phyloP scores from a whole-genome alignment of 2,888 invertebrate genomes.

The Pristionchus japonicus region DNA sequence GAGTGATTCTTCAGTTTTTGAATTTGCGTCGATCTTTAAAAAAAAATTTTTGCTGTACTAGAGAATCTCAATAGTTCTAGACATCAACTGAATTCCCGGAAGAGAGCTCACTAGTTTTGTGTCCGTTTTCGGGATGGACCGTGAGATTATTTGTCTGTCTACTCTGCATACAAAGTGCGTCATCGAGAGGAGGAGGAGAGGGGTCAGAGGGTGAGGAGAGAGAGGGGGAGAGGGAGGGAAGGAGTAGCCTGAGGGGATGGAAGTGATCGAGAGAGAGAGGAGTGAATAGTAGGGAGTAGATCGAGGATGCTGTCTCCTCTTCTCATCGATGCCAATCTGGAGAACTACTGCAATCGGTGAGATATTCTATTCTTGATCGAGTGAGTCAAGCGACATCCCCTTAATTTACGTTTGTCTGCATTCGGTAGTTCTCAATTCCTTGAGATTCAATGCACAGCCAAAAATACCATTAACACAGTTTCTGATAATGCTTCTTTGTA shows the following conservation, averaged over 20 bases:
- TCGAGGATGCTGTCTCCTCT: background rate
- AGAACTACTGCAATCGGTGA: conserved; percentile 6
- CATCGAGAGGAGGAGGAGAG: conserved; percentile 9
- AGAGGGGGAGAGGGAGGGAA: background rate
- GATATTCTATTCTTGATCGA: background rate
- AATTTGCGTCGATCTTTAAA: background rate
- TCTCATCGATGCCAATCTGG: background rate
- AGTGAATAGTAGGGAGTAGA: conserved; percentile 9
- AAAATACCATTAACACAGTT: too few relatives aligned
- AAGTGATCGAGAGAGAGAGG: background rate
- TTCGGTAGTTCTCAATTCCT: too few relatives aligned
- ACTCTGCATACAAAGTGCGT: conserved; percentile 44
- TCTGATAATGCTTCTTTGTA: too few relatives aligned
- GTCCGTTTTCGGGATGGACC: conserved; percentile 8
- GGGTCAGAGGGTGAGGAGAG: background rate
- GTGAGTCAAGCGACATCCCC: too few relatives aligned
- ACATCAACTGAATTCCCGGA: background rate
- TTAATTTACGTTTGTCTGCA: too few relatives aligned
- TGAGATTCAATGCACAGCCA: too few relatives aligned
- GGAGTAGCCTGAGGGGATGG: conserved; percentile 30
- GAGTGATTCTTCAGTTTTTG: too few relatives aligned
- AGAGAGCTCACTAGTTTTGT: conserved; percentile 18
- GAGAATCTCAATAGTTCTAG: background rate
- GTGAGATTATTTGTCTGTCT: conserved; percentile 26
- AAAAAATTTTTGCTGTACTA: too few relatives aligned